Evolutionary conservation across 2,113 vertebrate species (phyloP), one percentile per base, ranked within the genome.

Genomic region (Leptocoma aspasia): DNA sequence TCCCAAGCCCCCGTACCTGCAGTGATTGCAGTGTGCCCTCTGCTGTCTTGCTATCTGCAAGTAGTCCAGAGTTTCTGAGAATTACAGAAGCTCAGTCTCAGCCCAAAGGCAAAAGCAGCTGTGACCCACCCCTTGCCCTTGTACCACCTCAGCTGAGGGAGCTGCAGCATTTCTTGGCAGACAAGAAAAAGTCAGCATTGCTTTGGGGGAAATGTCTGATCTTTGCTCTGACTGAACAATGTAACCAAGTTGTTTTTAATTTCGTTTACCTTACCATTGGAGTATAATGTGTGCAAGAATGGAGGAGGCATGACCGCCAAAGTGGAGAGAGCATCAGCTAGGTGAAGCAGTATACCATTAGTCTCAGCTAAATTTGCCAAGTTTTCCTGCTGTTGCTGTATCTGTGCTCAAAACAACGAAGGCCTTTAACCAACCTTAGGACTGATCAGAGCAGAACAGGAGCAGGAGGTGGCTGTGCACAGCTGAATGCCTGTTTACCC

Each of bases 11-110:
- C 24, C 0, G 0, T n/a, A 87, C 30, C 54, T 84, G 81, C 81
- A 37, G 82, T 6, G 79, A 86, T 77, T 86, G 71, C 86, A 96
- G 75, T 92, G 85, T 96, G 92, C 92, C 93, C 94, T 97, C 94
- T 93, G 90, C 94, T 96, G 93, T 96, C 75, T 41, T 44, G 37
- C 64, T 82, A 5, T 66, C 82, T 9, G 3, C 2, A 35, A 52
- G 5, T 24, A 37, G 27, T 45, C 45, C 1, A 0, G 50, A 6
- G 3, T 33, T 70, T 42, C 89, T 59, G 63, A 72, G 53, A 33
- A 54, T 28, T 44, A 22, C 33, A 73, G 60, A 39, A 92, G 28
- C n/a, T 42, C 41, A 69, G 23, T 35, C 21, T 77, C 70, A 63
- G 39, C 31, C 61, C 71, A 69, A 47, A 80, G 56, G 15, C 44